Evolutionary conservation across 2,113 vertebrate species (phyloP).

Genomic region (human (Homo sapiens)): DNA sequence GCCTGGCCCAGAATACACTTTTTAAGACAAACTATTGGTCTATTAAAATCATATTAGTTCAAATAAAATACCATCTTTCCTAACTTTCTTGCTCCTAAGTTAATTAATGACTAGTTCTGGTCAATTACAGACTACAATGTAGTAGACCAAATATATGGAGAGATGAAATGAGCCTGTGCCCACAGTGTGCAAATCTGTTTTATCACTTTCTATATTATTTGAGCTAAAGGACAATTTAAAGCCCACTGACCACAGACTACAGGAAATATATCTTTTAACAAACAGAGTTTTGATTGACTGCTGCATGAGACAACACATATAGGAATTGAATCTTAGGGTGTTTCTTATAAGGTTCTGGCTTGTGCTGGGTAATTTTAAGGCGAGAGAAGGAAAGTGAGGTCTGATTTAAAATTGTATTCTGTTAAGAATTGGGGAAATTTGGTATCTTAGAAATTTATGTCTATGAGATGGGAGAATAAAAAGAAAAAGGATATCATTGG

Average conservation of each 20-base stretch:
- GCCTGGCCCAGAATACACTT: neutral
- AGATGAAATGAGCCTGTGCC: neutral
- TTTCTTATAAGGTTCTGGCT: neutral
- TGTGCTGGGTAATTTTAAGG: neutral
- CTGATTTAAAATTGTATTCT: neutral
- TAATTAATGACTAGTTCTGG: neutral
- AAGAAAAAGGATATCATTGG: neutral
- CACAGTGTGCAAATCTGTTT: neutral
- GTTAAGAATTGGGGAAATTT: neutral
- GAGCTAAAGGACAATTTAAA: neutral
- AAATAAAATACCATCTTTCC: neutral
- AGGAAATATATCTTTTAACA: neutral
- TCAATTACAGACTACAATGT: neutral
- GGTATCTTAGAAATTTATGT: neutral
- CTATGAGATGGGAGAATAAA: neutral
- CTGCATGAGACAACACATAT: neutral
- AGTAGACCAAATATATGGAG: neutral
- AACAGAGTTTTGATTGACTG: neutral
- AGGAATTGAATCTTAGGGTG: neutral
- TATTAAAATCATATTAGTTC: neutral
- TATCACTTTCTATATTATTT: neutral
- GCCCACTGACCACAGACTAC: neutral
- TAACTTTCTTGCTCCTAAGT: neutral
- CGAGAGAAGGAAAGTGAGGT: neutral
- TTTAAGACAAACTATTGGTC: neutral